Percentiles rank a stretch among this genome's conserved stretches.
Conservation (phyloP, 2,113 vertebrate species). For the Tauraco erythrolophus region DNA sequence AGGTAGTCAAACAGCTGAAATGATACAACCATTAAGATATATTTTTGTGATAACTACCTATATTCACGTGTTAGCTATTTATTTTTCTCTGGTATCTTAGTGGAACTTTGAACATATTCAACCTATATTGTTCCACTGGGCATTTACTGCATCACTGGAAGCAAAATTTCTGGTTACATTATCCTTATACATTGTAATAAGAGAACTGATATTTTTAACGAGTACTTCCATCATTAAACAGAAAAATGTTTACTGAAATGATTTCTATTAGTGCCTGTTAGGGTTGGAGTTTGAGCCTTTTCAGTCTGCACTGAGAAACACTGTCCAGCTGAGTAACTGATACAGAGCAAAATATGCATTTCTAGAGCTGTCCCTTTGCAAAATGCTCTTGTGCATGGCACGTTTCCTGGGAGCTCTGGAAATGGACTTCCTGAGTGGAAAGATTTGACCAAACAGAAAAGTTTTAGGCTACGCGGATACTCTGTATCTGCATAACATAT, state of each 20-base stretch:
- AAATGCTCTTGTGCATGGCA: fast-evolving
- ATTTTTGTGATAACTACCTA: constrained; percentile 1
- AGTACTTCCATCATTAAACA: not conserved
- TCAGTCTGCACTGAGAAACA: not conserved
- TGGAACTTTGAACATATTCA: not conserved
- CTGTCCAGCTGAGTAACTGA: not conserved
- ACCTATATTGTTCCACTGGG: not conserved
- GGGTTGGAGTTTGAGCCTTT: not conserved
- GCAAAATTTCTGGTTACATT: not conserved
- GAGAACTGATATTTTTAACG: not conserved
- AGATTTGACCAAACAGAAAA: not conserved
- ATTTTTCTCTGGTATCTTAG: constrained; percentile 3
- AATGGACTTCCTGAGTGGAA: not conserved
- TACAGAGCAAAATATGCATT: not conserved
- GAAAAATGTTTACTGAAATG: not conserved
- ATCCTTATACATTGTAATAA: not conserved
- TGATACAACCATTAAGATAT: not conserved
- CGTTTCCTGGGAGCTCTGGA: not conserved
- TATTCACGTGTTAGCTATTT: not conserved
- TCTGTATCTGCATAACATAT: not conserved
- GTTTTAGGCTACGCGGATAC: not conserved
- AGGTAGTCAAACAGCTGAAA: constrained; percentile 9
- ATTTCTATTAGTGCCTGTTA: not conserved
- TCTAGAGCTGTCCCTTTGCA: not conserved
- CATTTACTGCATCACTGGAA: not conserved